Conservation (phyloP, 92 coral and sea anemone species). For the Bergia puertoricense region DNA sequence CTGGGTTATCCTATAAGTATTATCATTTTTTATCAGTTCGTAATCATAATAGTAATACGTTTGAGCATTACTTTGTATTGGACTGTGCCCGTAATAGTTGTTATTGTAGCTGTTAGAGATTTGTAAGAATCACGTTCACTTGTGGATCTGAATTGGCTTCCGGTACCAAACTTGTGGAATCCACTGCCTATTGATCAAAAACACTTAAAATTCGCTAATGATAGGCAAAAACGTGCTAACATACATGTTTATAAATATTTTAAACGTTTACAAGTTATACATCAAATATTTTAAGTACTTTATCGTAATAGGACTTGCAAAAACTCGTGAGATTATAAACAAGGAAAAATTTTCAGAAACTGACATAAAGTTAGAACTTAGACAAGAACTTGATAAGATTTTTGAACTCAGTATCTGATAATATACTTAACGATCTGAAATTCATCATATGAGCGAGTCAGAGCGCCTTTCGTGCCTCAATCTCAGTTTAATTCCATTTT, state of each 20-base stretch:
- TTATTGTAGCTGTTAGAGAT: neutral
- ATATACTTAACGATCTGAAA: neutral
- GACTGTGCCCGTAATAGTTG: neutral
- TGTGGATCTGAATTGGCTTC: too few relatives aligned
- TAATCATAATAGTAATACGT: neutral
- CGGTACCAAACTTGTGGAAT: too few relatives aligned
- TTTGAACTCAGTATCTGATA: too few relatives aligned
- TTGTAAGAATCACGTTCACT: too few relatives aligned
- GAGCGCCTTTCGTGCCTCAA: neutral
- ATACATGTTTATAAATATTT: neutral
- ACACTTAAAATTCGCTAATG: neutral
- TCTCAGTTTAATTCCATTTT: too few relatives aligned
- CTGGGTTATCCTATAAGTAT: neutral
- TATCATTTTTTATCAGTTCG: neutral
- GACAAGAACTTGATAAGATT: too few relatives aligned
- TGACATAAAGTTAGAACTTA: too few relatives aligned
- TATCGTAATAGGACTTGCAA: neutral
- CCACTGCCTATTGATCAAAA: neutral
- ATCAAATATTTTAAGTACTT: neutral
- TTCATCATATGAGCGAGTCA: neutral
- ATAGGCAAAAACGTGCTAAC: neutral
- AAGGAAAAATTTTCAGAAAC: too few relatives aligned
- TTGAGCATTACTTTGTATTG: neutral
- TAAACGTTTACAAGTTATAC: neutral
- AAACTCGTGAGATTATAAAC: too few relatives aligned